Base-by-base conservation (phyloP, 1,140 invertebrate genomes). In the Tetramorium simillimum region DNA sequence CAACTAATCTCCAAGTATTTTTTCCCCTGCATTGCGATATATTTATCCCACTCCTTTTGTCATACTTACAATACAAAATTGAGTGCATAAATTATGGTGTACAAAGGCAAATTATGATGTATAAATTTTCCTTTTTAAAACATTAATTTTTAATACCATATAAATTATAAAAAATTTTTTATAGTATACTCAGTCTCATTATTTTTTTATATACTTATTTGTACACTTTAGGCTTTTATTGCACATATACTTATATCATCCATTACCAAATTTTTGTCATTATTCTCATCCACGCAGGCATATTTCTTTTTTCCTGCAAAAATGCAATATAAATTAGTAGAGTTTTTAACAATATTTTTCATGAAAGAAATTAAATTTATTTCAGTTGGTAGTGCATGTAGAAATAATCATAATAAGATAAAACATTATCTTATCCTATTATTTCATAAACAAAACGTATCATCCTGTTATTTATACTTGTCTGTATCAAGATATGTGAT, bases 351-450 rank as follows among this genome's bases (percentile, higher is more conserved):
- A 56, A 46, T 69, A 28, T 49, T 46, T 73, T 40, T n/a, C 5
- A 49, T 16, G 46, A 78, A 56, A 85, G 16, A 65, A 16, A 28
- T 70, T 56, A 14, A n/a, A 67, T 40, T 49, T 53, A 85, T 12
- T 33, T 93, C 92, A 93, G 91, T 88, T 93, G 92, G 92, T 92
- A 91, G 91, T 93, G 92, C 92, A 93, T 93, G 92, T 91, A 84
- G 77, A 60, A 91, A 75, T 91, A 93, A 92, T 93, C 92, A 92
- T 24, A 78, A 46, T 28, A 14, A 40, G 1, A 33, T 60, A 16
- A 77, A 46, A 62, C 4, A 46, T 43, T 62, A 33, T 51, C 37
- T 72, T 3, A 70, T 70, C 21, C 67, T 18, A 24, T 75, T 63
- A 40, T 53, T 56, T 92, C 91, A 92, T 91, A 28, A 37, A 37